These are phyloP conservation scores for Leptopilina syphax DNA, from an alignment of 2,888 invertebrate genomes.

Conservation along the genomic window DNA sequence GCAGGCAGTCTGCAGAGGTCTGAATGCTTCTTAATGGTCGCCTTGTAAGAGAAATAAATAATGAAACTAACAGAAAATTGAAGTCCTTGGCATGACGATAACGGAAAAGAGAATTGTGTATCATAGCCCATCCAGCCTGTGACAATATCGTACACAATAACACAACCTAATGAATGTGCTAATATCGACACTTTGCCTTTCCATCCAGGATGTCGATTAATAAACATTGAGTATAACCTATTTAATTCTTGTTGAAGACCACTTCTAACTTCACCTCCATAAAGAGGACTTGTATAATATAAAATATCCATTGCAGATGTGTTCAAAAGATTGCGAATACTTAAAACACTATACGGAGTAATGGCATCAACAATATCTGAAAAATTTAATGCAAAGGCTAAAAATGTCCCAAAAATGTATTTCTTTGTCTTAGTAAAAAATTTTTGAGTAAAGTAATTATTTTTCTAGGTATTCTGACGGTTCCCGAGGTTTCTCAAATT, in stretches of 20 bases:
- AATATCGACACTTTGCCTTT: conserved; percentile 83
- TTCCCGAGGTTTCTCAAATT: too few species aligned
- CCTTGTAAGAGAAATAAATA: background rate
- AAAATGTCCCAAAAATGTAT: too few species aligned
- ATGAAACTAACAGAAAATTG: conserved; percentile 71
- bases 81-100: conserved; percentile 69
- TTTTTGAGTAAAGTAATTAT: too few species aligned
- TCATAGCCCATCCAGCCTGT: conserved; percentile 78
- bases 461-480: too few species aligned
- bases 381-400: conserved; percentile 38
- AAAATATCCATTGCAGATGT: conserved; percentile 86
- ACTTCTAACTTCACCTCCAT: conserved; percentile 82
- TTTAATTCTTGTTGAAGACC: conserved; percentile 82
- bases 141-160: conserved; percentile 84
- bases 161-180: conserved; percentile 85
- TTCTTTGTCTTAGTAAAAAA: too few species aligned
- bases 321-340: conserved; percentile 82
- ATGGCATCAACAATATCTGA: conserved; percentile 82
- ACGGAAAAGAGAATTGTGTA: conserved; percentile 67
- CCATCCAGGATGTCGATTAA: conserved; percentile 82
- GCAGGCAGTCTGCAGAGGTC: too few species aligned
- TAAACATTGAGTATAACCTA: conserved; percentile 81
- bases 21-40: too few species aligned
- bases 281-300: conserved; percentile 85
- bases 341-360: conserved; percentile 82